A percentile compares a stretch with the other conserved stretches of the same genome.
Evolutionary conservation across 2,888 invertebrate genomes (phyloP).

Genomic region (Erebia aethiops): DNA sequence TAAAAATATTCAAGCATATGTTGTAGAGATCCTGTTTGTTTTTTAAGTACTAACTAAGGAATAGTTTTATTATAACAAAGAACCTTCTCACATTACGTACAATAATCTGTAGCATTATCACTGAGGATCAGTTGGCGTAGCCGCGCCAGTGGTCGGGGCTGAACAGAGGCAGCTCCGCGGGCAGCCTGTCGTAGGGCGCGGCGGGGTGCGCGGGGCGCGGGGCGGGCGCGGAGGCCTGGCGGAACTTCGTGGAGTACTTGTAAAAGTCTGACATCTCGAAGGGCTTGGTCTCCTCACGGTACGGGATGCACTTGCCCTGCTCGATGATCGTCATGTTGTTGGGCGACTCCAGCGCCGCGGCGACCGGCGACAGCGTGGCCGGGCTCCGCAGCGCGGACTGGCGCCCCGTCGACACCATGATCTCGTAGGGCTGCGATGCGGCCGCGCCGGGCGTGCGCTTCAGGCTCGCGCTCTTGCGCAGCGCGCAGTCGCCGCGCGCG

Average conservation of each 20-base stretch:
- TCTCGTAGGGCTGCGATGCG: conserved; percentile 76
- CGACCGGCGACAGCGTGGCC: conserved; percentile 68
- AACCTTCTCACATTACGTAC: not conserved
- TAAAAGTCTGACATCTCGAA: conserved; percentile 99
- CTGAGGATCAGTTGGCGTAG: conserved; percentile 32
- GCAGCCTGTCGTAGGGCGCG: conserved; percentile 65
- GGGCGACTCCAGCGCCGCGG: conserved; percentile 88
- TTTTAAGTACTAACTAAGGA: conserved; percentile 12
- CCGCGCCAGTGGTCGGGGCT: conserved; percentile 71
- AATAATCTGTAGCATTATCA: not conserved
- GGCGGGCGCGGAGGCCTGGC: conserved; percentile 81
- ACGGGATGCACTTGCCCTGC: conserved; percentile 94
- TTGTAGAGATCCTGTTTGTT: not conserved
- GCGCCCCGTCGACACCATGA: conserved; percentile 73
- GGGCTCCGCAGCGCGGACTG: conserved; percentile 75
- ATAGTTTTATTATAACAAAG: not conserved
- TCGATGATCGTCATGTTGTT: conserved; percentile 93
- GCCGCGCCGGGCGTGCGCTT: conserved; percentile 82
- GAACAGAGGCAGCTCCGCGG: conserved; percentile 72
- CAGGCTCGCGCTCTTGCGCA: conserved; percentile 74
- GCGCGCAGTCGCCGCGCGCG: conserved; percentile 57
- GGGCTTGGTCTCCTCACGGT: conserved; percentile 96
- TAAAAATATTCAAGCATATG: not conserved
- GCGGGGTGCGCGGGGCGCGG: conserved; percentile 54
- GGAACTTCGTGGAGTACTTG: conserved; percentile 97